A percentile compares a stretch with the other conserved stretches of the same genome.
Evolutionary conservation across 37 sponge, comb jelly and placozoan species (phyloP).

Genomic region (Crambe crambe): DNA sequence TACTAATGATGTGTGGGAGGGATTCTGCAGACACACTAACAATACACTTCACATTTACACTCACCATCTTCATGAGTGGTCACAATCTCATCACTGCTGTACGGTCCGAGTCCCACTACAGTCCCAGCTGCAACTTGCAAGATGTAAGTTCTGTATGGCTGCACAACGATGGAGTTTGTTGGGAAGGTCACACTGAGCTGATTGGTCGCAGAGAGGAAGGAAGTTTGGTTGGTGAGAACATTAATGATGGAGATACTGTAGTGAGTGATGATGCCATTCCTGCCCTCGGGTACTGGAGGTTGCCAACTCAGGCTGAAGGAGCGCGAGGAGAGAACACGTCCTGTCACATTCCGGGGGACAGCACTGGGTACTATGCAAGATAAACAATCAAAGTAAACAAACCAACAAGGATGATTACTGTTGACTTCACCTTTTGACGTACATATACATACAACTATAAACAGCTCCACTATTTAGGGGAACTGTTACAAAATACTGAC

Average conservation of each 20-base stretch:
- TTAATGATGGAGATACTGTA: conserved; percentile 31
- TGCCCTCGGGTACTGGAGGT: conserved; percentile 1
- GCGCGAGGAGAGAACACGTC: neutral
- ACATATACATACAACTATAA: too few relatives aligned
- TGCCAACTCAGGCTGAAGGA: conserved; percentile 11
- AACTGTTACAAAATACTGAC: too few relatives aligned
- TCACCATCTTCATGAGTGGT: conserved; percentile 9
- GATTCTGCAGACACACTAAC: too few relatives aligned
- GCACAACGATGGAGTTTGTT: neutral
- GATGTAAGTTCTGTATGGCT: conserved; percentile 16
- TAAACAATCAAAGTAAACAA: too few relatives aligned
- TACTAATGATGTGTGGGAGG: too few relatives aligned
- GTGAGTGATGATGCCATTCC: neutral
- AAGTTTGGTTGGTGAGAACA: neutral
- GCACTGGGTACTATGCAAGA: neutral
- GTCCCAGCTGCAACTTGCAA: conserved; percentile 13
- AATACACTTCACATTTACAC: neutral
- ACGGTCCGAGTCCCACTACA: conserved; percentile 14
- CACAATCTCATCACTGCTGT: neutral
- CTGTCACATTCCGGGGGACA: neutral
- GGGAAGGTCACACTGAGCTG: neutral
- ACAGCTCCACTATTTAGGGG: too few relatives aligned
- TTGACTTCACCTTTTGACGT: too few relatives aligned
- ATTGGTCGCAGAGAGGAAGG: neutral
- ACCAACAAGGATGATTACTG: too few relatives aligned